Evolutionary conservation across 2,888 invertebrate genomes (phyloP), one percentile per base, ranked within the genome.

Genomic region (Nephrocerus scutellatus): DNA sequence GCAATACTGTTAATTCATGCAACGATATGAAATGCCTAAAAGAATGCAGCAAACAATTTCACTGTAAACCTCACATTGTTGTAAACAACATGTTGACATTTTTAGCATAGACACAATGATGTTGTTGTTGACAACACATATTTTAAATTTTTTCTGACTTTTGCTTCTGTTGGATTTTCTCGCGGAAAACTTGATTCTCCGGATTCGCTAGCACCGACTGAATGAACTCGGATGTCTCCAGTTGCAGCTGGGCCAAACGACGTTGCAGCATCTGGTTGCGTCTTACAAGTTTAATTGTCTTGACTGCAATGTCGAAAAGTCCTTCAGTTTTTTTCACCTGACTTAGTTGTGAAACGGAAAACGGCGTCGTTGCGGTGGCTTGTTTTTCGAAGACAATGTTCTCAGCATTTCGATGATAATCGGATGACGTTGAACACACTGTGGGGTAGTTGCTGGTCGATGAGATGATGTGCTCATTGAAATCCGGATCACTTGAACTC

Each of bases 151-250:
- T 35, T 4, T 29, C 14, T n/a, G 18, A 18, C 39, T 36, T 19
- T 29, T 38, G 9, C 18, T 49, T 49, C 19, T 45, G 41, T 16
- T 47, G 44, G 21, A 51, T 48, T 42, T 62, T 60, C 10, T 59
- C 54, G 14, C 63, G 58, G 19, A 65, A 53, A 30, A 61, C 60
- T 6, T 54, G 52, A 44, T 66, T 66, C 44, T 66, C 68, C 3
- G 64, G 68, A 53, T 77, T 76, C 31, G 69, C 74, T 66, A 78
- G 63, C 5, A 79, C 73, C 4, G 74, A 70, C 24, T 74, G 68
- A 13, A 80, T 73, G 49, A 79, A 80, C 41, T 75, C 73, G 4
- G 74, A 71, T 0, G 80, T 80, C 62, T 81, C 79, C 41, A 73
- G 68, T 52, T 78, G 76, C 23, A 80, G 56, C 19, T 72, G 74